Evolutionary conservation across 2,888 invertebrate species (phyloP).

Genomic region (Allygus modestus): DNA sequence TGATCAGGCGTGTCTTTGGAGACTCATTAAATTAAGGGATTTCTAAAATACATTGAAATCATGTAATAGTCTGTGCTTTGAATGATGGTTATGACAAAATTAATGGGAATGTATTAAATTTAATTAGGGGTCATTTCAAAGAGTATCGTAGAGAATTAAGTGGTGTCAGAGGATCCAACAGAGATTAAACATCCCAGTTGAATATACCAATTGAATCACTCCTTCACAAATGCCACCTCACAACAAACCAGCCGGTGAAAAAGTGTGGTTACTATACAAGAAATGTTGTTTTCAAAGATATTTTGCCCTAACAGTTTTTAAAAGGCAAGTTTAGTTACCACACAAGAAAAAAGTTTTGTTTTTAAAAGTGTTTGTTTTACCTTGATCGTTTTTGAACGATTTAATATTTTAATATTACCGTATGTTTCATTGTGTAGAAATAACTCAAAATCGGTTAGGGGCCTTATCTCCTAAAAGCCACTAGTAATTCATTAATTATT

Average conservation of each 20-base stretch:
- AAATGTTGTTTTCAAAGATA: background rate
- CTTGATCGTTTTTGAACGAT: too few species aligned
- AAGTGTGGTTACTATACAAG: background rate
- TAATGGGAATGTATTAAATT: background rate
- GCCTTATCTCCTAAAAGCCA: too few species aligned
- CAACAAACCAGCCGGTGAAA: background rate
- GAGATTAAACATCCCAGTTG: constrained; percentile 1
- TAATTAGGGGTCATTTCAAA: background rate
- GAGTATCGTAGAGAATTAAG: background rate
- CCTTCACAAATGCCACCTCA: constrained; percentile 15
- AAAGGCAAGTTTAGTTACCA: too few species aligned
- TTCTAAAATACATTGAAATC: background rate
- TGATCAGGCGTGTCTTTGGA: background rate
- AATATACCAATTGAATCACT: background rate
- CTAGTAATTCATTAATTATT: too few species aligned
- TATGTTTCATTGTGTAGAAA: too few species aligned
- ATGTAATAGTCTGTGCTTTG: background rate
- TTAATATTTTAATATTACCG: too few species aligned
- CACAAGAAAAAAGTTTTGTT: too few species aligned
- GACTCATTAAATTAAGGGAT: background rate
- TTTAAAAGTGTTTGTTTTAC: too few species aligned
- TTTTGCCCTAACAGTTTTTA: background rate
- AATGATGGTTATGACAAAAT: background rate
- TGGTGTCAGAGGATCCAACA: background rate
- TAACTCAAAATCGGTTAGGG: too few species aligned